Evolutionary conservation across 2,888 invertebrate species (phyloP).

Genomic region (Biston betularia): DNA sequence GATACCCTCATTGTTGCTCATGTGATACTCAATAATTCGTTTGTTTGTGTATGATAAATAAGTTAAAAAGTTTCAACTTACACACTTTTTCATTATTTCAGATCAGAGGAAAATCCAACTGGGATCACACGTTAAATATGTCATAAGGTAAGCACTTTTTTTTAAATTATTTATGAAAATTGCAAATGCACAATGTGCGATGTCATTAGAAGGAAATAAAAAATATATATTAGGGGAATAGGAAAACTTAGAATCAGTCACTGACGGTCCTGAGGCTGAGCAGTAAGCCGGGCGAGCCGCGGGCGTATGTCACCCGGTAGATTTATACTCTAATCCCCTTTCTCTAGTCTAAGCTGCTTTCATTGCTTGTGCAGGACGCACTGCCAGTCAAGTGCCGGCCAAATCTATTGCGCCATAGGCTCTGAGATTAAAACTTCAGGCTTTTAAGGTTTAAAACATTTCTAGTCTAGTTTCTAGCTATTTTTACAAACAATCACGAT

Average conservation of each 20-base stretch:
- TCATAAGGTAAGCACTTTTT: slow-evolving; percentile 63
- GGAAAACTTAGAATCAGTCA: slow-evolving; percentile 24
- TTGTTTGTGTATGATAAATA: no score
- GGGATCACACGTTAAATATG: slow-evolving; percentile 61
- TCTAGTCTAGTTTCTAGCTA: not conserved
- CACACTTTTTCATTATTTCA: slow-evolving; percentile 48
- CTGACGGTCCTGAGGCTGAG: slow-evolving; percentile 22
- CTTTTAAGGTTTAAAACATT: slow-evolving; percentile 11
- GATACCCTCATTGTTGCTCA: no score
- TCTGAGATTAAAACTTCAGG: slow-evolving; percentile 26
- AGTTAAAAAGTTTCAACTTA: not conserved
- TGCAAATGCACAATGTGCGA: no score
- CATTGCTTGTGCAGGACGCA: slow-evolving; percentile 76
- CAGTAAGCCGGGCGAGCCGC: slow-evolving; percentile 50
- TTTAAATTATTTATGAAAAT: not conserved
- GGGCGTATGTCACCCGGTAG: slow-evolving; percentile 81
- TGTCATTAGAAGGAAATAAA: not conserved
- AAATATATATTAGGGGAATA: slow-evolving; percentile 7
- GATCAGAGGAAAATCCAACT: slow-evolving; percentile 55
- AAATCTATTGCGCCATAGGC: slow-evolving; percentile 70
- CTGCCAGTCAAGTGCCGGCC: slow-evolving; percentile 77
- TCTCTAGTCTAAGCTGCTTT: slow-evolving; percentile 80
- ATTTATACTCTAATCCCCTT: slow-evolving; percentile 81
- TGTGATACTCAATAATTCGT: no score
- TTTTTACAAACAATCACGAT: not conserved